These are phyloP conservation scores for Drymodes brunneopygia DNA, from an alignment of 2,113 vertebrate species.

Conservation along the genomic window DNA sequence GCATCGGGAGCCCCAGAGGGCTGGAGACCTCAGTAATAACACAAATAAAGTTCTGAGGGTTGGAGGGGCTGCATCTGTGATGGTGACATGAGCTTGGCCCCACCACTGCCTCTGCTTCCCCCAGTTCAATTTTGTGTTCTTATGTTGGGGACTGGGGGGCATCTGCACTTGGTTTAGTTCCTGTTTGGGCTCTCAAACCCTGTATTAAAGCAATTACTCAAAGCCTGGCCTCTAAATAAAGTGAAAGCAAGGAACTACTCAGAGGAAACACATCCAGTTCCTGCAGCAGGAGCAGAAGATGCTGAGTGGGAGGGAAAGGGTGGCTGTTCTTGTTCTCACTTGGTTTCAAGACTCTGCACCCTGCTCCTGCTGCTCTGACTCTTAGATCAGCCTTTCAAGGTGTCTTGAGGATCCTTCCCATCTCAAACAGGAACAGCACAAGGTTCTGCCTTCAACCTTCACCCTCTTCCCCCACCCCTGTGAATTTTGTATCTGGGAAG, in stretches of 20 bases:
- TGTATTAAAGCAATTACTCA: background rate
- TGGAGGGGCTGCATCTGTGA: background rate
- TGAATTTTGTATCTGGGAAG: background rate
- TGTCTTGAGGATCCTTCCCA: background rate
- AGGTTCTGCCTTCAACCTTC: background rate
- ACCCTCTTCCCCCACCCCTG: accelerated
- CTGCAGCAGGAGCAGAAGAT: background rate
- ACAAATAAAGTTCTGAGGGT: background rate
- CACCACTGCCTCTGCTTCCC: background rate
- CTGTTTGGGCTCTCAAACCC: background rate
- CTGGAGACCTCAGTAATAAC: background rate
- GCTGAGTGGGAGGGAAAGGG: background rate
- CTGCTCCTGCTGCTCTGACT: background rate
- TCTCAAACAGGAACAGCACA: background rate
- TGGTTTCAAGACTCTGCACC: background rate
- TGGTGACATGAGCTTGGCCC: background rate
- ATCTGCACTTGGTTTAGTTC: background rate
- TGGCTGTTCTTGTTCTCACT: background rate
- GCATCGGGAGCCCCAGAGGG: background rate
- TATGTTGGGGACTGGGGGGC: background rate
- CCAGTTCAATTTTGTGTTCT: background rate
- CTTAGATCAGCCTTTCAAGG: background rate
- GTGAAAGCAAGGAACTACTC: background rate
- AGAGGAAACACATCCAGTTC: background rate
- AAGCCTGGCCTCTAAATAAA: background rate